phyloP scores from a whole-genome alignment of 2,888 invertebrate species.

The Drosophila neotestacea region DNA sequence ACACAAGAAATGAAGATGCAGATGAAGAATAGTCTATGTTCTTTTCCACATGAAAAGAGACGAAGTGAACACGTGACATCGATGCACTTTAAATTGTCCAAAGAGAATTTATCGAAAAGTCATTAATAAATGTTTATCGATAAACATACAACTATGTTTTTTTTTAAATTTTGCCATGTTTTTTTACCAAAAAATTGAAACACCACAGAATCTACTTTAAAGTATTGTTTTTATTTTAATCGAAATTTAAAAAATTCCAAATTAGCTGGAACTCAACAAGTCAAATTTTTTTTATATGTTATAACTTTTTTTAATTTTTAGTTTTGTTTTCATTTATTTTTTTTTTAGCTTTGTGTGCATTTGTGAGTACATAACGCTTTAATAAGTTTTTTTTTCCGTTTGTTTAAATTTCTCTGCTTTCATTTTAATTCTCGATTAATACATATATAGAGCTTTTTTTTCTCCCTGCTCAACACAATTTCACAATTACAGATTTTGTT shows the following conservation, averaged over 20 bases:
- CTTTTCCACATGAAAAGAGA: not conserved
- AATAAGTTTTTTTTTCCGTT: slow-evolving; percentile 11
- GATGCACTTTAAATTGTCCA: not conserved
- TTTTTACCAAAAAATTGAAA: no score
- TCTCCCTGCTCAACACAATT: slow-evolving; percentile 24
- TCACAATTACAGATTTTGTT: not conserved
- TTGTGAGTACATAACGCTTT: slow-evolving; percentile 1
- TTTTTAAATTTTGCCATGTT: no score
- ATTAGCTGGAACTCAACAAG: no score
- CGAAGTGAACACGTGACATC: no score
- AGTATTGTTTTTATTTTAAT: no score
- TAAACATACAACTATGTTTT: not conserved
- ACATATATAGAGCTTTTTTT: slow-evolving; percentile 22
- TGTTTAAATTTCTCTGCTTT: slow-evolving; percentile 12
- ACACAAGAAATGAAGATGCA: not conserved
- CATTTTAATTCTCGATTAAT: slow-evolving; percentile 34
- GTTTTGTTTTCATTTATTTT: not conserved
- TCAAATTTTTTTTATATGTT: not conserved
- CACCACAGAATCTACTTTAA: no score
- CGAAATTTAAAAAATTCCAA: no score
- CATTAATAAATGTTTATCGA: not conserved
- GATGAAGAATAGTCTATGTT: not conserved
- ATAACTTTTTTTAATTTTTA: not conserved
- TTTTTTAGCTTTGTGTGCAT: not conserved
- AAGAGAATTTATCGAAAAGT: slow-evolving; percentile 1